A percentile compares a stretch with the other conserved stretches of the same genome.
These are phyloP conservation scores for Agrenia bidenticulata DNA, from an alignment of 2,888 invertebrate species.

Conservation along the genomic window DNA sequence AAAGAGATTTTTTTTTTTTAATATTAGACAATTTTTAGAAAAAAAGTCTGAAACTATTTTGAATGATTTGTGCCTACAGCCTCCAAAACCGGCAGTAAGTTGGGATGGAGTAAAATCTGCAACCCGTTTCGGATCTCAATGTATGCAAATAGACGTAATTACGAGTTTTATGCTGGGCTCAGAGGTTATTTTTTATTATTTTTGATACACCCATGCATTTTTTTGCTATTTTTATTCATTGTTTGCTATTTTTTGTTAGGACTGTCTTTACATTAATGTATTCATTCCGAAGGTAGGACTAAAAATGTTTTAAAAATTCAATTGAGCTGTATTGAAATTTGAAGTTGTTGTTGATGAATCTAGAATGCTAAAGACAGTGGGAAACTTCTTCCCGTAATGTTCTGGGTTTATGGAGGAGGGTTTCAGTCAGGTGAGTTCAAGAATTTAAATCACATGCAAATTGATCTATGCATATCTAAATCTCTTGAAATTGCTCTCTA, in stretches of 20 bases:
- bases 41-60: not conserved
- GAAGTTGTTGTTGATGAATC: not conserved
- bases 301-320: too few species aligned
- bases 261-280: slow-evolving; percentile 39
- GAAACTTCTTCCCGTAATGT: slow-evolving; percentile 26
- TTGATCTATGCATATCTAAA: too few species aligned
- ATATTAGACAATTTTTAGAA: too few species aligned
- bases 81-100: slow-evolving; percentile 26
- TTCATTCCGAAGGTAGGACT: slow-evolving; percentile 28
- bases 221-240: too few species aligned
- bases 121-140: slow-evolving; percentile 38
- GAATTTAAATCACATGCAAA: too few species aligned
- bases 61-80: slow-evolving; percentile 20
- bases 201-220: too few species aligned
- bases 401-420: slow-evolving; percentile 42
- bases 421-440: slow-evolving; percentile 25
- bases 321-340: not conserved
- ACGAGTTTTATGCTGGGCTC: slow-evolving; percentile 25
- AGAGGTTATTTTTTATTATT: too few species aligned
- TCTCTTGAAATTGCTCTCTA: not conserved
- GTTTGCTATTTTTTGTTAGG: too few species aligned
- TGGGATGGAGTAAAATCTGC: slow-evolving; percentile 43
- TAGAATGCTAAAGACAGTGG: slow-evolving; percentile 26
- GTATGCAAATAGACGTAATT: slow-evolving; percentile 45
- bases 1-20: not conserved